phyloP scores from a whole-genome alignment of 2,888 invertebrate genomes.

The Tridacna gigas region DNA sequence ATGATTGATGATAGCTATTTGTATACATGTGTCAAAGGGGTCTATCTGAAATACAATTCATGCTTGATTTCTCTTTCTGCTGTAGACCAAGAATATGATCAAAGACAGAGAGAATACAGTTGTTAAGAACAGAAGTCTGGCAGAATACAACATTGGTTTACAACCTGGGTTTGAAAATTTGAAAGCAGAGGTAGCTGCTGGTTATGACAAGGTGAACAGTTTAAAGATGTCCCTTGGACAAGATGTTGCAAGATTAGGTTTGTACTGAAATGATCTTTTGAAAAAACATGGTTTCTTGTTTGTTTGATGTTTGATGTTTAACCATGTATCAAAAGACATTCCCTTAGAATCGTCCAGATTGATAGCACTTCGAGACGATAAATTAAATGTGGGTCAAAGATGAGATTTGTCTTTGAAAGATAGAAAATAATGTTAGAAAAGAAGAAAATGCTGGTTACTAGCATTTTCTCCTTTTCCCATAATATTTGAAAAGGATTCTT shows the following conservation, averaged over 20 bases:
- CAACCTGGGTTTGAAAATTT: constrained; percentile 93
- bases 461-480: too few relatives aligned
- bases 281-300: not conserved
- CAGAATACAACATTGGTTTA: constrained; percentile 94
- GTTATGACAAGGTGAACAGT: constrained; percentile 85
- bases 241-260: constrained; percentile 92
- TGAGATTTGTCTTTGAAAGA: too few relatives aligned
- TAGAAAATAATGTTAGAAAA: too few relatives aligned
- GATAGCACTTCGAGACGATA: too few relatives aligned
- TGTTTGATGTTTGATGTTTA: not conserved
- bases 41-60: too few relatives aligned
- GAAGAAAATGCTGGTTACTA: too few relatives aligned
- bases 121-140: constrained; percentile 94
- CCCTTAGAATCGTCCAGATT: too few relatives aligned
- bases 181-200: constrained; percentile 89
- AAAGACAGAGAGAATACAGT: constrained; percentile 94
- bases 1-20: too few relatives aligned
- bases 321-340: too few relatives aligned
- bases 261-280: not conserved
- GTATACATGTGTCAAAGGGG: too few relatives aligned
- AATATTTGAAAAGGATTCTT: too few relatives aligned
- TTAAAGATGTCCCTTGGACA: constrained; percentile 85
- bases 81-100: constrained; percentile 87
- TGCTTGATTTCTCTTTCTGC: constrained; percentile 10
- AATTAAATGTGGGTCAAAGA: too few relatives aligned